Percentiles rank a stretch among this genome's conserved stretches.
phyloP scores from a whole-genome alignment of 2,888 invertebrate species.

The Drosophila paramelanica region DNA sequence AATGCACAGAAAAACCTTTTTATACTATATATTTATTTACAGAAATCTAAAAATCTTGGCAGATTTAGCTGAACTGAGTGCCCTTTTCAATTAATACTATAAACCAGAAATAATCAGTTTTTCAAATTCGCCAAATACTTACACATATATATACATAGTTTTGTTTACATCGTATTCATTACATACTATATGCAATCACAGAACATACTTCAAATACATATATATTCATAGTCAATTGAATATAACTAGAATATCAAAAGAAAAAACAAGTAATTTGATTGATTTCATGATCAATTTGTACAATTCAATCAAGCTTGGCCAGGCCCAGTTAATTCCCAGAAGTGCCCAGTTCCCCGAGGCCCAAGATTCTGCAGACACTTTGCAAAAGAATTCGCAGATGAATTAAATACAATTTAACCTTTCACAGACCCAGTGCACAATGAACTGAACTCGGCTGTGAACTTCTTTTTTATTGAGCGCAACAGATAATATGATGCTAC shows the following conservation, averaged over 20 bases:
- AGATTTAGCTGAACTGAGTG: neutral
- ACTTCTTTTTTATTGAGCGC: slow-evolving; percentile 71
- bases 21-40: neutral
- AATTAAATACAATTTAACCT: slow-evolving; percentile 81
- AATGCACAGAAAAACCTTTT: neutral
- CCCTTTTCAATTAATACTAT: neutral
- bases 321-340: slow-evolving; percentile 18
- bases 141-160: neutral
- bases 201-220: neutral
- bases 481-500: slow-evolving; percentile 54
- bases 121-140: slow-evolving; percentile 5
- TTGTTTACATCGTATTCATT: slow-evolving; percentile 22
- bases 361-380: slow-evolving; percentile 44
- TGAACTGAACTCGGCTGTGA: slow-evolving; percentile 76
- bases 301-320: slow-evolving; percentile 52
- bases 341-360: slow-evolving; percentile 25
- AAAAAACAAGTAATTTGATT: slow-evolving; percentile 50
- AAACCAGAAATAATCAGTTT: slow-evolving; percentile 5
- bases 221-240: slow-evolving; percentile 39
- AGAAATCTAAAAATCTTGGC: neutral
- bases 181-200: slow-evolving; percentile 2
- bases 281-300: slow-evolving; percentile 67
- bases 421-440: slow-evolving; percentile 68
- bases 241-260: slow-evolving; percentile 31
- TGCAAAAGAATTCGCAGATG: slow-evolving; percentile 71